Conservation (phyloP, 1,140 invertebrate species). For the Rhyzopertha dominica region DNA sequence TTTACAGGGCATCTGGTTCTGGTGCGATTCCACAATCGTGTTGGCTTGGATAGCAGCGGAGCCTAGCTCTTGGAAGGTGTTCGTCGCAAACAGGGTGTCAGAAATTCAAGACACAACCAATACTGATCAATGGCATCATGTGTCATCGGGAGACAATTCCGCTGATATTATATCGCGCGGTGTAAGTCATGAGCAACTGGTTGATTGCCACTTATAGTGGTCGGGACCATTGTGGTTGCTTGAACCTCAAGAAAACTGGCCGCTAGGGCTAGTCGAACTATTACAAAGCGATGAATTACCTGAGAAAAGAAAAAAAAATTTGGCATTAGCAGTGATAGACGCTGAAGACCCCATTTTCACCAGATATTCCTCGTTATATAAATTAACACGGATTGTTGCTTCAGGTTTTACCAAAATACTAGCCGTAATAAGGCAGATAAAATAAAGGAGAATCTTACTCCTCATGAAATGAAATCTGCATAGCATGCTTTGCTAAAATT, state of each 20-base stretch:
- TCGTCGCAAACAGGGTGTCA: slow-evolving; percentile 24
- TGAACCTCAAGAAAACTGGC: too few species aligned
- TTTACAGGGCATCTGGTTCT: slow-evolving; percentile 13
- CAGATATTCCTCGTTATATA: slow-evolving; percentile 2
- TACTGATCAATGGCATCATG: slow-evolving; percentile 20
- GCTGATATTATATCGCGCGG: slow-evolving; percentile 30
- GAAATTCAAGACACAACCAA: slow-evolving; percentile 22
- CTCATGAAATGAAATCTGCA: too few species aligned
- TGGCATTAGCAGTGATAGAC: too few species aligned
- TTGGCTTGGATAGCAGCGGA: slow-evolving; percentile 24
- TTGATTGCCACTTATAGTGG: slow-evolving; percentile 27
- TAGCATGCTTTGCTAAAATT: too few species aligned
- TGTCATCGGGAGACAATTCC: slow-evolving; percentile 22
- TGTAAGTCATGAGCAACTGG: slow-evolving; percentile 10
- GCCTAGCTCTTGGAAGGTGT: slow-evolving; percentile 21
- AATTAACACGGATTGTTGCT: slow-evolving; percentile 8
- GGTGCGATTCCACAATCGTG: slow-evolving; percentile 25
- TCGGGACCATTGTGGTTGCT: slow-evolving; percentile 21
- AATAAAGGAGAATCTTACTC: too few species aligned
- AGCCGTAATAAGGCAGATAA: too few species aligned
- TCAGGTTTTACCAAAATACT: slow-evolving; percentile 8
- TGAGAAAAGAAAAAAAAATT: background rate
- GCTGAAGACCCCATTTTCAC: too few species aligned
- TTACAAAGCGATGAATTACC: background rate
- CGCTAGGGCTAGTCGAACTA: too few species aligned